phyloP scores from a whole-genome alignment of 2,113 vertebrate genomes.

The Hydropotes inermis region DNA sequence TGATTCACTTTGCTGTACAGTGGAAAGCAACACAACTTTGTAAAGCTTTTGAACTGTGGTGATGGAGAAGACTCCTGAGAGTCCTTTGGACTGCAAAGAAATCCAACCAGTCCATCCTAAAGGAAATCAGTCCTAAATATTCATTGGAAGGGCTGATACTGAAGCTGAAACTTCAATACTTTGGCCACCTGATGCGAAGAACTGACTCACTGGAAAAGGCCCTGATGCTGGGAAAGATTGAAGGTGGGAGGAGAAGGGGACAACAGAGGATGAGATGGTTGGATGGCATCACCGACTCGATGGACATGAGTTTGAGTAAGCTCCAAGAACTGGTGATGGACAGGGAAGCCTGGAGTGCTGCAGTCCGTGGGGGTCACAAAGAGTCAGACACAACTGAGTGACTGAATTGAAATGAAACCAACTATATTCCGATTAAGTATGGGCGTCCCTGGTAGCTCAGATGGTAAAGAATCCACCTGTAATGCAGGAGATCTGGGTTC shows the following conservation, averaged over 20 bases:
- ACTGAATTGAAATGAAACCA: background rate
- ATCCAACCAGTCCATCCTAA: background rate
- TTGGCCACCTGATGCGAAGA: background rate
- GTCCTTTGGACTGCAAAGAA: background rate
- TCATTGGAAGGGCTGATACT: background rate
- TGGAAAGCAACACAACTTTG: background rate
- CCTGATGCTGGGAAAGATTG: background rate
- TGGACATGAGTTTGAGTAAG: background rate
- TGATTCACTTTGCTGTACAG: background rate
- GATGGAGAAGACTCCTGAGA: background rate
- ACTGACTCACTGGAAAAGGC: background rate
- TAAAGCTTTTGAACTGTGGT: background rate
- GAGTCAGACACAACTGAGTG: background rate
- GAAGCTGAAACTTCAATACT: background rate
- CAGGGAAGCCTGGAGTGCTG: background rate
- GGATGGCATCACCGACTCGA: background rate
- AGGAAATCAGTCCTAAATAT: background rate
- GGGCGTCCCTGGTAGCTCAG: background rate
- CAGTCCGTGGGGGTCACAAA: background rate
- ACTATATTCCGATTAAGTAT: background rate
- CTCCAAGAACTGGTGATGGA: background rate
- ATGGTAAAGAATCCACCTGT: background rate
- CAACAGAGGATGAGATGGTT: background rate
- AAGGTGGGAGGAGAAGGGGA: background rate
- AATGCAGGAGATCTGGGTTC: background rate